phyloP scores from a whole-genome alignment of 2,888 invertebrate species.

The Steinernema carpocapsae region DNA sequence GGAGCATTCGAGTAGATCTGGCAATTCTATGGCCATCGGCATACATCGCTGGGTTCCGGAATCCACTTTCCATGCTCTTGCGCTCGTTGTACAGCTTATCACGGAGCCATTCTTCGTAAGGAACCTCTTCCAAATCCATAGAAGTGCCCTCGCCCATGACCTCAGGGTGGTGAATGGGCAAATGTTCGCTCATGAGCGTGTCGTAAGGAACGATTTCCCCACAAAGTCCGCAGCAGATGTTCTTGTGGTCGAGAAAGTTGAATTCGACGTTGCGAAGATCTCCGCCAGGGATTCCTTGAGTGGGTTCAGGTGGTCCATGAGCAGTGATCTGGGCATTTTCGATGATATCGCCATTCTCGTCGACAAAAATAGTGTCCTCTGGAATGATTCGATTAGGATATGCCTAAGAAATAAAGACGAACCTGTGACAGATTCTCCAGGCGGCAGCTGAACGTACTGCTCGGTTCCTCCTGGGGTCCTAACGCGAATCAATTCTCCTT shows the following conservation, averaged over 20 bases:
- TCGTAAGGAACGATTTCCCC: constrained; percentile 67
- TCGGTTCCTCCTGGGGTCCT: constrained; percentile 20
- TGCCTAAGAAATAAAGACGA: not conserved
- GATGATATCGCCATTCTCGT: constrained; percentile 27
- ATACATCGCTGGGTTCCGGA: constrained; percentile 31
- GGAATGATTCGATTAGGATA: not conserved
- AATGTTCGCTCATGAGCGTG: constrained; percentile 58
- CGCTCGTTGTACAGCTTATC: constrained; percentile 54
- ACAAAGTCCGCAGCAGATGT: constrained; percentile 67
- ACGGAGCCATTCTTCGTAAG: constrained; percentile 53
- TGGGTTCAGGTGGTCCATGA: not conserved
- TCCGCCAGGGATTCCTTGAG: constrained; percentile 15
- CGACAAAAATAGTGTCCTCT: constrained; percentile 31
- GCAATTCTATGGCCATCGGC: constrained; percentile 31
- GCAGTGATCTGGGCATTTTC: constrained; percentile 17
- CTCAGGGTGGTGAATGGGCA: constrained; percentile 65
- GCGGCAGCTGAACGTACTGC: constrained; percentile 25
- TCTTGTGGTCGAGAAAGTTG: constrained; percentile 43
- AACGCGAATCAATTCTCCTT: constrained; percentile 18
- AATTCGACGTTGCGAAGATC: constrained; percentile 31
- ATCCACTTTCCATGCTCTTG: constrained; percentile 36
- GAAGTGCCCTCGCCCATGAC: constrained; percentile 50
- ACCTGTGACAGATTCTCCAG: constrained; percentile 26
- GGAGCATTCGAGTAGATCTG: constrained; percentile 48
- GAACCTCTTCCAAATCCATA: constrained; percentile 62